Percentiles rank a stretch among this genome's conserved stretches.
phyloP scores from a whole-genome alignment of 2,797 vertebrate genomes.

The Emydoidea blandingii region DNA sequence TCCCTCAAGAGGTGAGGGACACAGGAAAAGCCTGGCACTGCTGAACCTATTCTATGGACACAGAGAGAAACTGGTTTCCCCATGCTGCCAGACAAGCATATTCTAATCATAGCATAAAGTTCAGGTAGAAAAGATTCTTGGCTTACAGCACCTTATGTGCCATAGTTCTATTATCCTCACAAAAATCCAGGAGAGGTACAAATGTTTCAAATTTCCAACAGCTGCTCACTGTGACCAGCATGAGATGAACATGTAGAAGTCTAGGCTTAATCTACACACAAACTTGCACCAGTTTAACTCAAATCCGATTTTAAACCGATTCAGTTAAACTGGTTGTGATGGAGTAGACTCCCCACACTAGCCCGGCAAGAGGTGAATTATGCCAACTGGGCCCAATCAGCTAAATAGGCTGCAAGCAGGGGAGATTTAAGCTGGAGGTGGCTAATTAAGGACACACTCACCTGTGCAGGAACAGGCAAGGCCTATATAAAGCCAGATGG shows the following conservation, averaged over 20 bases:
- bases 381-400: neutral
- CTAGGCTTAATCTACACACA: neutral
- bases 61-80: neutral
- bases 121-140: neutral
- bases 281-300: neutral
- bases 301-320: neutral
- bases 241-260: neutral
- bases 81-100: neutral
- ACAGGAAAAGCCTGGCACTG: neutral
- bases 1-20: neutral
- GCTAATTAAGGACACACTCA: neutral
- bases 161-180: neutral
- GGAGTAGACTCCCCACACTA: neutral
- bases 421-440: neutral
- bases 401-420: neutral
- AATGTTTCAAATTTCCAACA: neutral
- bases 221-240: neutral
- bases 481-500: neutral
- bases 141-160: neutral
- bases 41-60: neutral
- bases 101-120: fast-evolving
- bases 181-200: neutral
- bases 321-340: neutral
- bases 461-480: too few species aligned
- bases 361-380: neutral